A percentile compares a stretch with the other conserved stretches of the same genome.
Evolutionary conservation across 2,797 vertebrate genomes (phyloP).

Genomic region (Coreius guichenoti): DNA sequence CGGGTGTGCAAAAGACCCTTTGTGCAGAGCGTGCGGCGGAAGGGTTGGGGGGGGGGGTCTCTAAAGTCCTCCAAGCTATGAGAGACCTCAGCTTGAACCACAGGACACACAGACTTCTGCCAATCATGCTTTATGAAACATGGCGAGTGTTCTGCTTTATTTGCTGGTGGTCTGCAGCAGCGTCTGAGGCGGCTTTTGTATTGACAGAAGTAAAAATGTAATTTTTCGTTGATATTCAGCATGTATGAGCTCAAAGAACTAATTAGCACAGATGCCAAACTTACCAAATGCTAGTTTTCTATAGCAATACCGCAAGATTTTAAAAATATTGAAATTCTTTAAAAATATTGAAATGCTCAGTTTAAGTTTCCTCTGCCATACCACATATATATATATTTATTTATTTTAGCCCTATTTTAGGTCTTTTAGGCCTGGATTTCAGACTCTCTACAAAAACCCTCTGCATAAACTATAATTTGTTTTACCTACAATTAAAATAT

Average conservation of each 20-base stretch:
- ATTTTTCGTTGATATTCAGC: constrained; percentile 3
- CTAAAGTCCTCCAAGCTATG: constrained; percentile 67
- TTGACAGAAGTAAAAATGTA: constrained; percentile 28
- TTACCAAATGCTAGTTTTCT: background rate
- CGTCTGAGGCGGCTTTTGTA: constrained; percentile 45
- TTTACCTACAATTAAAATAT: background rate
- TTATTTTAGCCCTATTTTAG: constrained; percentile 1
- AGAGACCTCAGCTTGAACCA: constrained; percentile 75
- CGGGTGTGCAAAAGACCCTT: constrained; percentile 74
- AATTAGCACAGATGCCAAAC: background rate
- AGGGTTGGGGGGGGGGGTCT: constrained; percentile 63
- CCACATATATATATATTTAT: background rate
- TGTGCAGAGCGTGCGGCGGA: constrained; percentile 70
- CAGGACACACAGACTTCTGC: constrained; percentile 50
- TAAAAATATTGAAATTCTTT: background rate
- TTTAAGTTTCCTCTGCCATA: background rate
- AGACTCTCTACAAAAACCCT: background rate
- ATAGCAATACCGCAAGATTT: background rate
- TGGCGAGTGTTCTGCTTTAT: constrained; percentile 68
- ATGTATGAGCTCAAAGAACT: background rate
- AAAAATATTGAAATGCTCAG: constrained; percentile 7
- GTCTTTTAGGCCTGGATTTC: background rate
- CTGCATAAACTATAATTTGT: background rate
- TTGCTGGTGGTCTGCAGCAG: constrained; percentile 69
- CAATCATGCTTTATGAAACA: constrained; percentile 74